Evolutionary conservation across 2,113 vertebrate species (phyloP).

Genomic region (Nymphicus hollandicus): DNA sequence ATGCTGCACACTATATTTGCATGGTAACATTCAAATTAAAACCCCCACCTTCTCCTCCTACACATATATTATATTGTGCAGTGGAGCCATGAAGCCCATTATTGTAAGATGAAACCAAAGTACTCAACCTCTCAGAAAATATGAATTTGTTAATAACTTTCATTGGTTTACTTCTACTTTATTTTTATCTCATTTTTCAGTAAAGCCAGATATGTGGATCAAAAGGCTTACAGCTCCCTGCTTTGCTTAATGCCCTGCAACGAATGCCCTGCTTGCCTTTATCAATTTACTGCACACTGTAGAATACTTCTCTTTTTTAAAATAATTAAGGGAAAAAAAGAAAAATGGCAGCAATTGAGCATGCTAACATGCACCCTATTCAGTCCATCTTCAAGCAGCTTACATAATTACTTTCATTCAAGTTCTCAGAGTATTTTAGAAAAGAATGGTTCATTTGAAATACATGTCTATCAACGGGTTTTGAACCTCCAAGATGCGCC

Average conservation of each 20-base stretch:
- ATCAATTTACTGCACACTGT: not conserved
- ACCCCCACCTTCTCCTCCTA: not conserved
- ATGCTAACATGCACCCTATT: not conserved
- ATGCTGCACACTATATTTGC: not conserved
- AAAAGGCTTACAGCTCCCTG: not conserved
- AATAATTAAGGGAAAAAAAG: not conserved
- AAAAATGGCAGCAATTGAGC: not conserved
- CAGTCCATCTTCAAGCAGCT: conserved; percentile 21
- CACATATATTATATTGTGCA: not conserved
- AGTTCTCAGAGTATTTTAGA: conserved; percentile 12
- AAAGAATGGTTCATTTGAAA: conserved; percentile 12
- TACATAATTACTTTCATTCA: not conserved
- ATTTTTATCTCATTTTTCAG: not conserved
- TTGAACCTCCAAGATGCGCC: not conserved
- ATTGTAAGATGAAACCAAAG: not conserved
- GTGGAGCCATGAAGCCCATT: not conserved
- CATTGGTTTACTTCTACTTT: not conserved
- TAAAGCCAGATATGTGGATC: not conserved
- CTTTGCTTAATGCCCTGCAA: not conserved
- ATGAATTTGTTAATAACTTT: not conserved
- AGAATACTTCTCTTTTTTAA: not conserved
- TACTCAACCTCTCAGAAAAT: not conserved
- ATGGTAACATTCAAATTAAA: not conserved
- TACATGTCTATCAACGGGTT: not conserved
- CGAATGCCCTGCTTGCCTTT: not conserved